Base-by-base conservation (phyloP, 2,113 vertebrate genomes). In the Lepus americanus region DNA sequence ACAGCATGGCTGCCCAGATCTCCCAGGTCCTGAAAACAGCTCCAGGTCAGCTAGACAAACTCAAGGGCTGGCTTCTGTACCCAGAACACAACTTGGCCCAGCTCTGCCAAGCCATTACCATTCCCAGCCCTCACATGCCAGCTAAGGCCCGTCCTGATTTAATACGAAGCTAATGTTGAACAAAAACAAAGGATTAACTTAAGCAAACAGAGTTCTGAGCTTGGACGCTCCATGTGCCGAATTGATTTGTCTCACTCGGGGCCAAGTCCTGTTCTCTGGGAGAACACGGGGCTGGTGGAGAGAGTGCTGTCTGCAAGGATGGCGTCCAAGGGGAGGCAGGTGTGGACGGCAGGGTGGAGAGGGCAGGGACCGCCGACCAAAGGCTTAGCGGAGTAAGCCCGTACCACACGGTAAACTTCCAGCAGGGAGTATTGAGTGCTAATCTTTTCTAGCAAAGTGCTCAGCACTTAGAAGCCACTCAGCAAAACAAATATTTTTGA, bases 401-500 rank as follows among this genome's bases (percentile, higher is more conserved):
- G 9, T 5, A 25, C 17, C n/a, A 27, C 61, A 20, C 0, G 64
- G 51, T 77, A 70, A 93, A 84, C 51, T 27, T 70, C 25, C 63
- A 55, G 36, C 77, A 85, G 39, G 25, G 55, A 13, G 39, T 33
- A n/a, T 51, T 27, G n/a, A 33, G n/a, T 29, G 25, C 55, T 92
- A 90, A 87, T 79, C 78, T 86, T 70, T 69, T 14, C 59, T 85
- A 25, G 39, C 92, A 90, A 84, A 92, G 53, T 39, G 36, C 77
- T 85, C 73, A 73, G 76, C 55, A 51, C 67, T 97, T 82, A 87
- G 64, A 95, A 97, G 36, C 61, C 67, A 67, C 81, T 95, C 39
- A 73, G 67, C 79, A 63, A 95, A 92, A 94, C 51, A 96, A 95
- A 70, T 78, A 69, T 86, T 94, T 95, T 90, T 83, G 44, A 96